These are phyloP conservation scores for Beris chalybata DNA, from an alignment of 2,888 invertebrate genomes.

Conservation along the genomic window DNA sequence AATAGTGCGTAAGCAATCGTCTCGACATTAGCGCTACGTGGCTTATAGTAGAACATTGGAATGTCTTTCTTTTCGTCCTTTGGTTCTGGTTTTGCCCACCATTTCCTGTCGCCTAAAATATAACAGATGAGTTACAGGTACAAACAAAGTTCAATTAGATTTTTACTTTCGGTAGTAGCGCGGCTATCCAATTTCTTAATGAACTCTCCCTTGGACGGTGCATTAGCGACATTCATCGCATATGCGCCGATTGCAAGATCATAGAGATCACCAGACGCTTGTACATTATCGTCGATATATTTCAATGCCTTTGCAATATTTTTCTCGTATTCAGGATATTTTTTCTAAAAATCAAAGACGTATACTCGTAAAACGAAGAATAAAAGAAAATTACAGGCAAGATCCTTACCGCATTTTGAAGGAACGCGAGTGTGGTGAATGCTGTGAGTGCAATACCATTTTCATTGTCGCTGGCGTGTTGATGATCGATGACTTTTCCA, in stretches of 20 bases:
- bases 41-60: constrained; percentile 61
- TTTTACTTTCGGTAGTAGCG: constrained; percentile 56
- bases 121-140: background rate
- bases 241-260: constrained; percentile 77
- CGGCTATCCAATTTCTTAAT: constrained; percentile 59
- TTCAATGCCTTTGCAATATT: constrained; percentile 77
- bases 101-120: constrained; percentile 56
- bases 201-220: constrained; percentile 67
- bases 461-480: constrained; percentile 71
- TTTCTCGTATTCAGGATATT: constrained; percentile 58
- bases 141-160: constrained; percentile 5
- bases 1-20: constrained; percentile 79
- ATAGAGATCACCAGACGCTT: constrained; percentile 68
- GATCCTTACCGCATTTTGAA: constrained; percentile 65
- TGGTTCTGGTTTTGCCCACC: constrained; percentile 73
- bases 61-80: constrained; percentile 57
- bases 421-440: constrained; percentile 73
- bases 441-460: constrained; percentile 77
- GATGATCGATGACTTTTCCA: constrained; percentile 66
- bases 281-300: constrained; percentile 70
- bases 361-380: no score
- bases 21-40: constrained; percentile 69
- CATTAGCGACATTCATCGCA: constrained; percentile 75
- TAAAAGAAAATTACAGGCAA: constrained; percentile 6
- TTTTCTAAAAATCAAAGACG: constrained; percentile 32